phyloP scores from a whole-genome alignment of 2,888 invertebrate genomes.

The Yponomeuta cagnagella region DNA sequence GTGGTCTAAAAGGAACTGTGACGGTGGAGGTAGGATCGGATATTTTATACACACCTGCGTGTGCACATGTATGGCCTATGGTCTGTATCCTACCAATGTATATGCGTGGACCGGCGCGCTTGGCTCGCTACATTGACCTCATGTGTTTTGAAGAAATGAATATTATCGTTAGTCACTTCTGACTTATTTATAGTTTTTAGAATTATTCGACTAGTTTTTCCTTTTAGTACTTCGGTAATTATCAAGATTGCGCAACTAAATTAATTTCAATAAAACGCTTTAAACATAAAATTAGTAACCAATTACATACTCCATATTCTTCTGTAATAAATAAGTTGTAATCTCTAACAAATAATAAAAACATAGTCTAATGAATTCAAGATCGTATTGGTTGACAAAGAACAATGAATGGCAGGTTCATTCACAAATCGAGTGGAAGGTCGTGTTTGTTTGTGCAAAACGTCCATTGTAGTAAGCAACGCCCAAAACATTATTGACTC shows the following conservation, averaged over 20 bases:
- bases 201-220: background rate
- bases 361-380: background rate
- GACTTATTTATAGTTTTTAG: background rate
- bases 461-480: background rate
- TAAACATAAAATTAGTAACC: background rate
- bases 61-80: constrained; percentile 15
- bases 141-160: constrained; percentile 24
- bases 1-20: constrained; percentile 58
- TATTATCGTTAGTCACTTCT: constrained; percentile 14
- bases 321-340: no score
- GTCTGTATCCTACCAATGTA: constrained; percentile 53
- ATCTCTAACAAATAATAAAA: background rate
- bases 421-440: background rate
- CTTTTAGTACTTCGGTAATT: background rate
- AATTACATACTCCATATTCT: background rate
- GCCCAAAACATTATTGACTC: background rate
- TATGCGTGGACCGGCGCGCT: constrained; percentile 38
- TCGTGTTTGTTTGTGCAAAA: background rate
- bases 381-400: background rate
- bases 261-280: background rate
- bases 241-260: background rate
- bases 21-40: constrained; percentile 47
- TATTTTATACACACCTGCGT: constrained; percentile 54
- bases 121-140: constrained; percentile 55
- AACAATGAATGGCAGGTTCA: background rate